Evolutionary conservation across 1,140 invertebrate genomes (phyloP).

Genomic region (Antheraea pernyi): DNA sequence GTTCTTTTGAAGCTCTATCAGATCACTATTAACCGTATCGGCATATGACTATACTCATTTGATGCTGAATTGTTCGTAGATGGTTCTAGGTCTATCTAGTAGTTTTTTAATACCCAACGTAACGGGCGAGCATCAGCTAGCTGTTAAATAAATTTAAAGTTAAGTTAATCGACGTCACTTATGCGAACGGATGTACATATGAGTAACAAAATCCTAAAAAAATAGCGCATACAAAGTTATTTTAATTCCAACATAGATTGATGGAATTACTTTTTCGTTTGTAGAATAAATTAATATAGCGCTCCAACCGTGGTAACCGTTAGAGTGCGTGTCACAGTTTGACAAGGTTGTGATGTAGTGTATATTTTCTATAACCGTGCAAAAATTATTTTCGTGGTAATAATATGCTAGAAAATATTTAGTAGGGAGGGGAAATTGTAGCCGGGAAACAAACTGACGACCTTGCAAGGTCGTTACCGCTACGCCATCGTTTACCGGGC

Average conservation of each 20-base stretch:
- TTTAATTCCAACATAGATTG: not conserved
- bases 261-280: not conserved
- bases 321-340: slow-evolving; percentile 6
- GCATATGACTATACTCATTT: no score
- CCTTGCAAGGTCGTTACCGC: slow-evolving; percentile 56
- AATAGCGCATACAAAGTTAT: no score
- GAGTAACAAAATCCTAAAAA: no score
- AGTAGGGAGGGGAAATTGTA: not conserved
- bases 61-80: no score
- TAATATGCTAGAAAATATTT: not conserved
- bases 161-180: no score
- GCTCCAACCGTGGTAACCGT: not conserved
- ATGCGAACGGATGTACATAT: no score
- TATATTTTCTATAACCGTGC: not conserved
- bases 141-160: no score
- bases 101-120: no score
- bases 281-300: slow-evolving; percentile 4
- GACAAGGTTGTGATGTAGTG: slow-evolving; percentile 4
- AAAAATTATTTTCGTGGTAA: not conserved
- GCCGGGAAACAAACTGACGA: slow-evolving; percentile 21
- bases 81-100: no score
- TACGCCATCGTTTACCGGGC: slow-evolving; percentile 18
- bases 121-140: no score
- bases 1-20: no score
- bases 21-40: no score